Evolutionary conservation across 2,113 vertebrate species (phyloP).

Genomic region (Boleophthalmus pectinirostris): DNA sequence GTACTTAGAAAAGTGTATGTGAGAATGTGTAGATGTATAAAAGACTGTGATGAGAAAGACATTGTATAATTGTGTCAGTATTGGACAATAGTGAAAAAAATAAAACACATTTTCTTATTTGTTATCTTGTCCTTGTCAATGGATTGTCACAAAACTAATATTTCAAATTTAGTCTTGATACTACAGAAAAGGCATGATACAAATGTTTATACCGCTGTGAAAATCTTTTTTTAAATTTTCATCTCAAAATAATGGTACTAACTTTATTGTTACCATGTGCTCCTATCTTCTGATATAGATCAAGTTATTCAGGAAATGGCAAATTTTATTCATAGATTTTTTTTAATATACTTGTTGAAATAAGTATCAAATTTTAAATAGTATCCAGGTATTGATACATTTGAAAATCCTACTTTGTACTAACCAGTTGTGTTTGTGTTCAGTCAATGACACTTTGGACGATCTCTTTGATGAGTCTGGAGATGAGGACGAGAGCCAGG

Average conservation of each 20-base stretch:
- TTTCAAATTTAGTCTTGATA: too few relatives aligned
- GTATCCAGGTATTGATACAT: background rate
- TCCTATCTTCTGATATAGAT: background rate
- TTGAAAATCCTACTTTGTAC: background rate
- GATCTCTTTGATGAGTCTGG: slow-evolving; percentile 96
- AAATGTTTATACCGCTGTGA: too few relatives aligned
- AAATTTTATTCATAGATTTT: too few relatives aligned
- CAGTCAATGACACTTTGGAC: slow-evolving; percentile 93
- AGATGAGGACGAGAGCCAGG: slow-evolving; percentile 97
- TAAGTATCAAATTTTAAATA: too few relatives aligned
- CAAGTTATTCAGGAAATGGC: too few relatives aligned
- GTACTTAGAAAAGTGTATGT: background rate
- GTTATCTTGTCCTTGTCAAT: too few relatives aligned
- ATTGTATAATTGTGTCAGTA: background rate
- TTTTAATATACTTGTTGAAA: background rate
- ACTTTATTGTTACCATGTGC: background rate
- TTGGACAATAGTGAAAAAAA: background rate
- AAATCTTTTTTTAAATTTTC: too few relatives aligned
- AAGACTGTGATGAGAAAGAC: too few relatives aligned
- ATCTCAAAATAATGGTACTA: too few relatives aligned
- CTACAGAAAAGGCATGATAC: too few relatives aligned
- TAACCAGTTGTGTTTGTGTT: slow-evolving; percentile 9
- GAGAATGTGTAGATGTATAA: background rate
- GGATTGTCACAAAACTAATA: too few relatives aligned
- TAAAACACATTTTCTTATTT: too few relatives aligned